A percentile compares a stretch with the other conserved stretches of the same genome.
Evolutionary conservation across 2,888 invertebrate genomes (phyloP).

Genomic region (Rhogogaster chlorosoma): DNA sequence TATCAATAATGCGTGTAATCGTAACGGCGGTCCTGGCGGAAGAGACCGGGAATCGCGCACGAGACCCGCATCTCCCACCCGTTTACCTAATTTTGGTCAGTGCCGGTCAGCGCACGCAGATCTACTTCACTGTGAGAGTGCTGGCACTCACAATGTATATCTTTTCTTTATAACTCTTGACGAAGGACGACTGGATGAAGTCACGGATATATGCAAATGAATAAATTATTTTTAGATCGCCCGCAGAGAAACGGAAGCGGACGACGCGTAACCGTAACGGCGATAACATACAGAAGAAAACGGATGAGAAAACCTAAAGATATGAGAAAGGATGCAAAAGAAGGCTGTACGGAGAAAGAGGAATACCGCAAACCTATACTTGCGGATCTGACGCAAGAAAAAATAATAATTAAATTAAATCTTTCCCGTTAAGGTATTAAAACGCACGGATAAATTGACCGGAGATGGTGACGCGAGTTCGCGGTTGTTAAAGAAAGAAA

Average conservation of each 20-base stretch:
- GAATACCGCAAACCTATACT: neutral
- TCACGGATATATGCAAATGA: conserved; percentile 28
- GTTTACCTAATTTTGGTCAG: no score
- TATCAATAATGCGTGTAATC: no score
- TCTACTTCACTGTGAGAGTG: no score
- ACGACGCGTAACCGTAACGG: conserved; percentile 34
- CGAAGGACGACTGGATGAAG: conserved; percentile 28
- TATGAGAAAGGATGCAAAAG: neutral
- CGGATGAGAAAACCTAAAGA: neutral
- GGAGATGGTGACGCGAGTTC: neutral
- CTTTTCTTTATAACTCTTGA: neutral
- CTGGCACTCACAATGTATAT: no score
- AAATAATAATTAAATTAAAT: neutral
- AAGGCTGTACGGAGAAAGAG: neutral
- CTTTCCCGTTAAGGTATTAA: neutral
- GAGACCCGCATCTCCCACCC: no score
- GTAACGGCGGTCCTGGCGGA: no score
- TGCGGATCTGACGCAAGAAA: neutral
- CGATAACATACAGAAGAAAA: neutral
- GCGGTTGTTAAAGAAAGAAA: neutral
- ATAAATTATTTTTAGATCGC: conserved; percentile 33
- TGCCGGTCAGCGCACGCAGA: no score
- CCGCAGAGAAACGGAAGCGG: conserved; percentile 21
- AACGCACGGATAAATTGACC: neutral
- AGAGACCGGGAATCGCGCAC: no score